Percentiles rank a stretch among this genome's conserved stretches.
phyloP scores from a whole-genome alignment of 2,888 invertebrate genomes.

The Mallateleia sp. region DNA sequence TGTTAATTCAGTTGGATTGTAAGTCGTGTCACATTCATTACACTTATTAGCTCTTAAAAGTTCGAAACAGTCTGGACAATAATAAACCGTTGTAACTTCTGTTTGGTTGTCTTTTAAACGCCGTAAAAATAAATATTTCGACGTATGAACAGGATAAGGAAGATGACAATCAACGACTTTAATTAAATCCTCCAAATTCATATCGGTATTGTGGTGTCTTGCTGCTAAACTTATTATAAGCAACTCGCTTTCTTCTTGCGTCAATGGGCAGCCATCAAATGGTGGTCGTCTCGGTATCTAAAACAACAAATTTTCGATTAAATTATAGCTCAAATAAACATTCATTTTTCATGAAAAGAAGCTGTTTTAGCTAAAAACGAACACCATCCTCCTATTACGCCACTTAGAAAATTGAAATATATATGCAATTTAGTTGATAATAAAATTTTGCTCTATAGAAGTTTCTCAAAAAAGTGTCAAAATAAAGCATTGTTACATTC shows the following conservation, averaged over 20 bases:
- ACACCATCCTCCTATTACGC: no score
- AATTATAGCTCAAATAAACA: no score
- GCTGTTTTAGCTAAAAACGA: no score
- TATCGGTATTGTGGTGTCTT: constrained; percentile 6
- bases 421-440: no score
- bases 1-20: constrained; percentile 5
- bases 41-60: neutral
- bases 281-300: no score
- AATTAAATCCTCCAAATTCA: constrained; percentile 30
- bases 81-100: neutral
- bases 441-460: no score
- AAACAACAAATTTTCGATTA: no score
- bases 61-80: constrained; percentile 23
- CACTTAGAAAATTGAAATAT: no score
- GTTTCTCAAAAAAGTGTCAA: no score
- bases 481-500: no score
- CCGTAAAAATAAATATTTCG: constrained; percentile 27
- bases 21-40: neutral
- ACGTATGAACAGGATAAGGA: constrained; percentile 11
- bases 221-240: constrained; percentile 27
- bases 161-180: constrained; percentile 41
- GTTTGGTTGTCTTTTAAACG: neutral
- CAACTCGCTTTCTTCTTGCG: constrained; percentile 49
- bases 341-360: no score
- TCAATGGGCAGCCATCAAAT: constrained; percentile 38